A percentile compares a stretch with the other conserved stretches of the same genome.
phyloP scores from a whole-genome alignment of 2,797 vertebrate species.

The Karalla daura region DNA sequence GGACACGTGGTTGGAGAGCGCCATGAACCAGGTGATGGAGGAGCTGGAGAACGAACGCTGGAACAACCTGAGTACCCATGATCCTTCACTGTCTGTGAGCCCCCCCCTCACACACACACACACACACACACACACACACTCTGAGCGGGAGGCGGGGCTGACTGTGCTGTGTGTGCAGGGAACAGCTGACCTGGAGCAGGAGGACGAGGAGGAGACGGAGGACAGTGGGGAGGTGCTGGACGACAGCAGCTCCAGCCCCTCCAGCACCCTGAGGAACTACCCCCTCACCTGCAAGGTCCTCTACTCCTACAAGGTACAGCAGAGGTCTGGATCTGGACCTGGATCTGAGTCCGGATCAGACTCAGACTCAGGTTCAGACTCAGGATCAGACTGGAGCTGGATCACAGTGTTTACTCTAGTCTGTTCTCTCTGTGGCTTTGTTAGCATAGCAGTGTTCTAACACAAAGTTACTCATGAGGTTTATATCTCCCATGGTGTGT shows the following conservation, averaged over 20 bases:
- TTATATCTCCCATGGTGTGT: no score
- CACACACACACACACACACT: no score
- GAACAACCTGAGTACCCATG: slow-evolving; percentile 88
- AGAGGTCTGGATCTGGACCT: no score
- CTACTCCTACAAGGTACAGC: slow-evolving; percentile 98
- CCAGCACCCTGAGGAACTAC: slow-evolving; percentile 94
- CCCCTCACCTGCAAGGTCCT: slow-evolving; percentile 97
- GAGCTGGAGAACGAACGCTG: slow-evolving; percentile 96
- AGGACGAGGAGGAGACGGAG: slow-evolving; percentile 93
- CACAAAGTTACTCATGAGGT: no score
- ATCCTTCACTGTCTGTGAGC: slow-evolving; percentile 89
- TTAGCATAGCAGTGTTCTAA: no score
- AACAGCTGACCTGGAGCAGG: slow-evolving; percentile 88
- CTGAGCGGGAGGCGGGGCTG: no score
- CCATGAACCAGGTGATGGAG: slow-evolving; percentile 98
- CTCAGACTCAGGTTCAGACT: no score
- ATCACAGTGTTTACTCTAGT: no score
- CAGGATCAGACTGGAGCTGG: no score
- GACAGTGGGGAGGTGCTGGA: slow-evolving; percentile 94
- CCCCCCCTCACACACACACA: slow-evolving; percentile 1
- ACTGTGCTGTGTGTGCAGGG: slow-evolving; percentile 67
- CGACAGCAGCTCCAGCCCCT: slow-evolving; percentile 96
- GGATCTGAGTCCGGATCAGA: no score
- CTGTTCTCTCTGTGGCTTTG: no score
- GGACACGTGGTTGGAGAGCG: slow-evolving; percentile 95